Percentiles rank a stretch among this genome's conserved stretches.
phyloP scores from a whole-genome alignment of 1,140 invertebrate species.

The Delia radicum region DNA sequence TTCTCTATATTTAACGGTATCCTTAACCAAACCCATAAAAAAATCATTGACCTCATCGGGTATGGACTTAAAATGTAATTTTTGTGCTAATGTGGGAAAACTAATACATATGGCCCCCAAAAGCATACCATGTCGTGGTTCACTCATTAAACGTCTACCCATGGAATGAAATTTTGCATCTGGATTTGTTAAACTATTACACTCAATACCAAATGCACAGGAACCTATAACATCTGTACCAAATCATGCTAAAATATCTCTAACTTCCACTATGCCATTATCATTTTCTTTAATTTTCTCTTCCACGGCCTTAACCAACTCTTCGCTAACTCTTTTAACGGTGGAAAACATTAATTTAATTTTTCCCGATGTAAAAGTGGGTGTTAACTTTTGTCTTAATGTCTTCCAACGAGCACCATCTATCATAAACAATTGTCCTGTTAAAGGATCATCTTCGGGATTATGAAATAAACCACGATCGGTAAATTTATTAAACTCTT shows the following conservation, averaged over 20 bases:
- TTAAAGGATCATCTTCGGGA: conserved; percentile 57
- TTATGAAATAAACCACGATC: conserved; percentile 58
- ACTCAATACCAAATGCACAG: conserved; percentile 66
- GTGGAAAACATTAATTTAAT: conserved; percentile 59
- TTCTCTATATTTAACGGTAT: conserved; percentile 58
- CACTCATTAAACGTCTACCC: conserved; percentile 38
- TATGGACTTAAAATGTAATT: conserved; percentile 46
- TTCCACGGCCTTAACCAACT: not conserved
- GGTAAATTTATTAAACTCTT: conserved; percentile 60
- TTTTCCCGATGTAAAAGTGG: conserved; percentile 63
- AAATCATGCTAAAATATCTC: conserved; percentile 45
- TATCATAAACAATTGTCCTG: conserved; percentile 56
- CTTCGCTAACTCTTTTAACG: conserved; percentile 26
- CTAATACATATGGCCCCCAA: conserved; percentile 29
- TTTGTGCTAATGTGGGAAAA: conserved; percentile 38
- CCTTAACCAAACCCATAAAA: conserved; percentile 57
- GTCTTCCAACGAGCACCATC: conserved; percentile 61
- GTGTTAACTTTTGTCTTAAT: conserved; percentile 61
- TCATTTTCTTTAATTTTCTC: conserved; percentile 25
- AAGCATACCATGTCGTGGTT: conserved; percentile 27
- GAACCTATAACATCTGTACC: conserved; percentile 60
- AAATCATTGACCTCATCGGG: conserved; percentile 57
- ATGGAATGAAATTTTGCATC: conserved; percentile 59
- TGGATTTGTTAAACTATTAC: conserved; percentile 59
- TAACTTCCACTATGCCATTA: conserved; percentile 36